Evolutionary conservation across 2,113 vertebrate species (phyloP).

Genomic region (Sorex fumeus): DNA sequence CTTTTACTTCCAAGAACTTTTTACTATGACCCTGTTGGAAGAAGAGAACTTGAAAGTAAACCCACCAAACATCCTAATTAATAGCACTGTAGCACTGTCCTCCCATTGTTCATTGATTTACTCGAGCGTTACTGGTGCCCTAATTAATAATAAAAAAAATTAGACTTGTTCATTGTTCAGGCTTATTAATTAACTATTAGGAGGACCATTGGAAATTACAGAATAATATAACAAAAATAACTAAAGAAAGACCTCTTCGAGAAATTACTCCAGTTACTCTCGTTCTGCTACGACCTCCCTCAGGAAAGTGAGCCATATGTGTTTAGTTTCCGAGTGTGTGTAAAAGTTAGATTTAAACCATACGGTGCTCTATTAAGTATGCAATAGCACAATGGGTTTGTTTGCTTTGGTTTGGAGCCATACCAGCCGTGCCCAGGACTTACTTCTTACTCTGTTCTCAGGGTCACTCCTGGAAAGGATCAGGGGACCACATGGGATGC

Average conservation of each 20-base stretch:
- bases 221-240: neutral
- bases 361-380: neutral
- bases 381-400: neutral
- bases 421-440: too few relatives aligned
- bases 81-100: too few relatives aligned
- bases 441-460: too few relatives aligned
- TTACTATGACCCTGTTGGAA: conserved; percentile 35
- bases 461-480: too few relatives aligned
- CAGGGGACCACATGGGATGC: too few relatives aligned
- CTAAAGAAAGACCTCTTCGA: neutral
- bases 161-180: neutral
- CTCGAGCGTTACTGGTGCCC: too few relatives aligned
- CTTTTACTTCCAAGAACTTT: conserved; percentile 16
- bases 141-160: conserved; percentile 52
- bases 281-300: neutral
- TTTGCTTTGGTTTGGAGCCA: too few relatives aligned
- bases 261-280: neutral
- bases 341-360: neutral
- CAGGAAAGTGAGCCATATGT: neutral
- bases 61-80: conserved; percentile 42
- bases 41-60: neutral
- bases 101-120: too few relatives aligned
- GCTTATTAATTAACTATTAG: neutral
- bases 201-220: conserved; percentile 37
- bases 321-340: neutral